Percentiles rank a stretch among this genome's conserved stretches.
Conservation (phyloP, 1,140 invertebrate genomes). For the Calycopis cecrops region DNA sequence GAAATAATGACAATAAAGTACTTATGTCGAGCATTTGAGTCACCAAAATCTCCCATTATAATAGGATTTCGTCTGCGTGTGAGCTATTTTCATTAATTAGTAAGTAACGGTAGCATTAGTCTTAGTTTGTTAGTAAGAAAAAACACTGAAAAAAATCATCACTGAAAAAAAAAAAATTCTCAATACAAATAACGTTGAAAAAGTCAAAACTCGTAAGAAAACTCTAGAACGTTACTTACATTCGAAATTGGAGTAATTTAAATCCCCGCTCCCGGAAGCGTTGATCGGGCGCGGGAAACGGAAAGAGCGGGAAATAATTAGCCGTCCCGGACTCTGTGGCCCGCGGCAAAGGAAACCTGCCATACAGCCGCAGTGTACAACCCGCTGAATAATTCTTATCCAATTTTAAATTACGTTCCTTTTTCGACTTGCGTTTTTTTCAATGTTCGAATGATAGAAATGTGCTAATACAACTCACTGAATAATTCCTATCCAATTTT, state of each 20-base stretch:
- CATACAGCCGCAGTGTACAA: slow-evolving; percentile 31
- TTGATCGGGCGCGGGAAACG: slow-evolving; percentile 43
- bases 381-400: slow-evolving; percentile 6
- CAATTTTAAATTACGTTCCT: slow-evolving; percentile 8
- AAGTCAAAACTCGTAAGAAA: neutral
- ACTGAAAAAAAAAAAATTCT: neutral
- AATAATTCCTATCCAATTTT: too few species aligned
- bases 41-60: too few species aligned
- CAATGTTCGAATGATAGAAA: neutral
- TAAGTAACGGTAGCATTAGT: too few species aligned
- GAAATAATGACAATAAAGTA: too few species aligned
- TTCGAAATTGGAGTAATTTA: slow-evolving; percentile 23
- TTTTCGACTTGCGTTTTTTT: neutral
- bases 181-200: neutral
- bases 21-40: too few species aligned
- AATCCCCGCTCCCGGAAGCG: slow-evolving; percentile 28
- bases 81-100: too few species aligned
- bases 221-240: neutral
- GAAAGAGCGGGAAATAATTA: slow-evolving; percentile 64
- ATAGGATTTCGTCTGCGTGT: too few species aligned
- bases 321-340: slow-evolving; percentile 37
- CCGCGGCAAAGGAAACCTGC: slow-evolving; percentile 41
- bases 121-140: neutral
- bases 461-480: neutral
- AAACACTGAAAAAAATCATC: too few species aligned